phyloP scores from a whole-genome alignment of 2,888 invertebrate genomes.

The Fragum whitleyi region DNA sequence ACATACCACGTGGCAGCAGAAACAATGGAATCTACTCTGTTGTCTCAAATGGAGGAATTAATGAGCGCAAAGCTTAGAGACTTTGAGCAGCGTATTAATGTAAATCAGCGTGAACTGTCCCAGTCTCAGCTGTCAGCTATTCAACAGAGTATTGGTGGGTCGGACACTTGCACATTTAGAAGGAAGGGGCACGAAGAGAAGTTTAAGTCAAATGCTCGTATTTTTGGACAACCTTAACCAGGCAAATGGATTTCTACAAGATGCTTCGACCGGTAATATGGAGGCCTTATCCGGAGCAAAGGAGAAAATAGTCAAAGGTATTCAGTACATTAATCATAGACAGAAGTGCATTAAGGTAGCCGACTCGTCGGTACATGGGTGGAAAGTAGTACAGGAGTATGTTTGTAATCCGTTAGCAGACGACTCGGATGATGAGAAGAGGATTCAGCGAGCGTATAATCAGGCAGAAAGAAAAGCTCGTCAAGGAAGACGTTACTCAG shows the following conservation, averaged over 20 bases:
- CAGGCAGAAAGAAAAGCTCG: neutral
- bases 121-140: neutral
- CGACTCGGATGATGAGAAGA: slow-evolving; percentile 8
- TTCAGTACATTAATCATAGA: no score
- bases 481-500: neutral
- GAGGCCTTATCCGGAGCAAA: neutral
- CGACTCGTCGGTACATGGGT: neutral
- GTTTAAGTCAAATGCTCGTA: neutral
- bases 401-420: neutral
- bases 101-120: neutral
- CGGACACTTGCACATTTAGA: neutral
- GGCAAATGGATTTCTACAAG: neutral
- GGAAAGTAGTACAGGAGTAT: neutral
- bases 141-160: neutral
- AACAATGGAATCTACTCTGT: no score
- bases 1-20: no score
- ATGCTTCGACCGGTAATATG: neutral
- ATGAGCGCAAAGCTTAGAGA: no score
- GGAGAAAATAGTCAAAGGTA: neutral
- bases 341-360: no score
- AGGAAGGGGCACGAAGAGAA: neutral
- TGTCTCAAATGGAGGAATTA: no score
- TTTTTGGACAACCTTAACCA: no score
- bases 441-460: neutral
- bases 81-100: no score